A percentile compares a stretch with the other conserved stretches of the same genome.
These are phyloP conservation scores for Prinia subflava DNA, from an alignment of 2,113 vertebrate species.

Conservation along the genomic window DNA sequence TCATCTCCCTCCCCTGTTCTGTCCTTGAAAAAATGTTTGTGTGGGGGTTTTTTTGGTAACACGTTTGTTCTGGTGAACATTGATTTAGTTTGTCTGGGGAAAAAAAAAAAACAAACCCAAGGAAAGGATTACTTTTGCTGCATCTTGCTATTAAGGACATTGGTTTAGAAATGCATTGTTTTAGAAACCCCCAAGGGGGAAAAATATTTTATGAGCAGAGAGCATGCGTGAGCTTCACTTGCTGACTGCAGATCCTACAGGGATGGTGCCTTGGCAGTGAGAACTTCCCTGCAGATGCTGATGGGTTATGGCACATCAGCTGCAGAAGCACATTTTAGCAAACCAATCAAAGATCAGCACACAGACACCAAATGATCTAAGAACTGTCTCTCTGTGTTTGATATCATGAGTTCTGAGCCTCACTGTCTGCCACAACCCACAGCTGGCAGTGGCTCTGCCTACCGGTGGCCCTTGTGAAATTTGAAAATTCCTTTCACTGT, in stretches of 20 bases:
- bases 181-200: neutral
- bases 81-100: neutral
- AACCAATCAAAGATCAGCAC: neutral
- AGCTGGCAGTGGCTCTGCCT: neutral
- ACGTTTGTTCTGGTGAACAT: neutral
- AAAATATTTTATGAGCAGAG: neutral
- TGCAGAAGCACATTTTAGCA: neutral
- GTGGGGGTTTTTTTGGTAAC: neutral
- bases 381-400: neutral
- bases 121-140: neutral
- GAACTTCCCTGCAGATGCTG: neutral
- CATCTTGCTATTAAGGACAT: neutral
- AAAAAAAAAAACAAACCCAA: neutral
- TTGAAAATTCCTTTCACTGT: neutral
- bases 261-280: neutral
- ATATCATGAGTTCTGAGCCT: neutral
- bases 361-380: neutral
- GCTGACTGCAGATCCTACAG: neutral
- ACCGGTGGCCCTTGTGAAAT: neutral
- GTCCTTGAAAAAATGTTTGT: neutral
- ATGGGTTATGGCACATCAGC: neutral
- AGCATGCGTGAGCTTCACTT: neutral
- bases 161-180: neutral
- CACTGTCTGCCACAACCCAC: neutral
- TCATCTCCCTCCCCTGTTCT: neutral